Base-by-base conservation (phyloP, 2,113 vertebrate species). In the Nannospalax galili region DNA sequence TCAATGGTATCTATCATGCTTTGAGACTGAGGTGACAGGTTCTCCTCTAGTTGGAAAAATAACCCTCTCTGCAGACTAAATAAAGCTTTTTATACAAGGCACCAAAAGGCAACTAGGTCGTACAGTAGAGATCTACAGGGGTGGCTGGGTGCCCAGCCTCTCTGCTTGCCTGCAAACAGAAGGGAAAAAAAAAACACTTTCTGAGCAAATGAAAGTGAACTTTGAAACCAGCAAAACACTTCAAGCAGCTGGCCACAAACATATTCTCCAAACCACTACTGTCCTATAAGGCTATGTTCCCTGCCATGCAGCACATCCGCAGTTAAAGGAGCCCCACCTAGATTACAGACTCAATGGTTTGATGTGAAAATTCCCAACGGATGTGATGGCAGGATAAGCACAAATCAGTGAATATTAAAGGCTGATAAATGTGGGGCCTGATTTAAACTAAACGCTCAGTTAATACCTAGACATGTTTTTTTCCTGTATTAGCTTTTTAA, bases 151-250 rank as follows among this genome's bases (percentile, higher is more conserved):
- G 73, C 70, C 86, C 82, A 60, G 79, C 69, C 26, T 64, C 58
- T 91, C 37, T 72, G 35, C 70, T 73, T 89, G 86, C 64, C 65
- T 64, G 79, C 75, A 86, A 95, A 72, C 30, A 7, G 62, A 24
- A 84, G 26, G 80, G 48, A 81, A 84, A 90, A 77, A 85, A 75
- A 10, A 19, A 4, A 22, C 7, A 16, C 93, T 88, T 91, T 90
- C 93, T 60, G 72, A 85, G 72, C 79, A 95, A 91, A 90, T 88
- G 77, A 92, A 85, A 95, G 78, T 90, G 86, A 95, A 78, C 89
- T 96, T 35, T 93, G 95, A 92, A 96, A 92, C 58, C 42, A 90
- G 93, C 42, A 89, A 95, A 95, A 84, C 37, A 73, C 65, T 65
- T 85, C 0, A 0, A 88, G 86, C 78, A 90, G 74, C 81, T 3